A percentile compares a stretch with the other conserved stretches of the same genome.
phyloP scores from a whole-genome alignment of 2,797 vertebrate species.

The Nothura maculosa region DNA sequence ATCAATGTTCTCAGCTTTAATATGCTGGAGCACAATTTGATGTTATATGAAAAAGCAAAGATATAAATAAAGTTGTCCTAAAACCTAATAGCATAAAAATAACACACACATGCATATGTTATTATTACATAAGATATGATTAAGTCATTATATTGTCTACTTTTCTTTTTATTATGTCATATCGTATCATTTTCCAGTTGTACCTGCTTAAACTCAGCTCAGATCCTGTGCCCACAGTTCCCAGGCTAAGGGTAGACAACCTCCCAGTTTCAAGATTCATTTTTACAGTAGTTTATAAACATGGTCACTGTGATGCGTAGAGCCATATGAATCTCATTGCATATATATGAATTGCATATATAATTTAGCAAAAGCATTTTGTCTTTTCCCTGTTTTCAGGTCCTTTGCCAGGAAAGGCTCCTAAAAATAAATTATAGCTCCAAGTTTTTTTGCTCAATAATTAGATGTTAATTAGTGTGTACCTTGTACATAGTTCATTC shows the following conservation, averaged over 20 bases:
- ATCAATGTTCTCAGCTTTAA: rapidly evolving
- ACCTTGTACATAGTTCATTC: neutral
- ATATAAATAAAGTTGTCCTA: neutral
- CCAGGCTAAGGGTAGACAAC: neutral
- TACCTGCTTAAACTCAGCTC: neutral
- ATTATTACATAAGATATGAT: neutral
- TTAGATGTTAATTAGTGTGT: neutral
- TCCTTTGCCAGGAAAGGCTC: rapidly evolving
- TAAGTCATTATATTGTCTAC: rapidly evolving
- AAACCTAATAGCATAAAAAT: neutral
- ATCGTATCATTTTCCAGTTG: neutral
- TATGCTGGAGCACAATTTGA: neutral
- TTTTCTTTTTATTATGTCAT: neutral
- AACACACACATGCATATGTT: too few species aligned
- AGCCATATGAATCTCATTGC: neutral
- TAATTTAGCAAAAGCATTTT: neutral
- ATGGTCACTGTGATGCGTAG: neutral
- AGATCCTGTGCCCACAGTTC: neutral
- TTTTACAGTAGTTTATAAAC: neutral
- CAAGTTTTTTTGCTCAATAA: neutral
- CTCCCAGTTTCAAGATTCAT: neutral
- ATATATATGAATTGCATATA: neutral
- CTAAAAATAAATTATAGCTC: rapidly evolving
- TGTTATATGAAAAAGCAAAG: neutral
- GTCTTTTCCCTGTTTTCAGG: neutral